Base-by-base conservation (phyloP, 1,140 invertebrate species). In the Heterodera carotae region DNA sequence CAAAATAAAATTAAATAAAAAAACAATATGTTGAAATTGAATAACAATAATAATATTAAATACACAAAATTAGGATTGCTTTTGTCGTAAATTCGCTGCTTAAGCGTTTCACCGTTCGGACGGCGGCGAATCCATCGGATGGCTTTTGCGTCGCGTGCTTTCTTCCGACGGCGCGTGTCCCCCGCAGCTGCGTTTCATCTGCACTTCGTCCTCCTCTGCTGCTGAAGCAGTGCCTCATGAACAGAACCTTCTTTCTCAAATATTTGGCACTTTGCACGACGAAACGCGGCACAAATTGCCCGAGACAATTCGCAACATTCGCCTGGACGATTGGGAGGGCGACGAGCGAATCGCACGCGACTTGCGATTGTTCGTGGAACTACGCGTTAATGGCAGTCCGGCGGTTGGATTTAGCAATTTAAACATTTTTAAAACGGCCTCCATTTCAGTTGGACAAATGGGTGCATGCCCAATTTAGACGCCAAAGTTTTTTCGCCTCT, bases 351-450 rank as follows among this genome's bases (percentile, higher is more conserved):
- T 77, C 43, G 75, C 75, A 64, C 67, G 76, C 43, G 84, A 77
- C 84, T 92, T 96, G 64, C 92, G 92, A 73, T 91, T 93, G 77
- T 91, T 95, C 78, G 89, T 96, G 27, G 91, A 92, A 69, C 92
- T 92, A 43, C 93, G 92, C 70, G 90, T 92, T 0, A 91, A 92
- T 34, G 94, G 96, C 72, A 93, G 93, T 88, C 92, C 91, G 18
- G 34, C 59, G 18, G 56, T 79, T 34, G 34, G 25, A 59, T 27
- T 25, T 22, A 25, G 15, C 27, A 69, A 48, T 2, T 29, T 69
- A 10, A 22, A 59, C 6, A 43, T 25, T 53, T n/a, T 56, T 36
- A 5, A n/a, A 18, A 56, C 10, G 12, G 60, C 60, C 3, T 29
- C 15, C 62, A 59, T 74, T 78, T 66, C 95, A 96, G 88, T 92